Base-by-base conservation (phyloP, 2,113 vertebrate species). In the Chunga burmeisteri region DNA sequence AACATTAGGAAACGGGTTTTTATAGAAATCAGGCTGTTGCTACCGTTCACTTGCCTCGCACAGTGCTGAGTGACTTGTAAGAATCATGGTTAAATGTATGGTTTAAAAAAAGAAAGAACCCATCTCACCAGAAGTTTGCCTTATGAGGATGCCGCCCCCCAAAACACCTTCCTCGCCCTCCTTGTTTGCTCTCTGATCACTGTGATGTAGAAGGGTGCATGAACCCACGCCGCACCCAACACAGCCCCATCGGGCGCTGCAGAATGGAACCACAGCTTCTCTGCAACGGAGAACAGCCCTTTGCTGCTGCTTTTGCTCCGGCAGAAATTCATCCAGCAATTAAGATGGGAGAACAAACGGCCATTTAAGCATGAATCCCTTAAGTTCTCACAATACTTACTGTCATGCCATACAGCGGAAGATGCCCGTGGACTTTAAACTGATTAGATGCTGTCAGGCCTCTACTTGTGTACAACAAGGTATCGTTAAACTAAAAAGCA, bases 371-470 rank as follows among this genome's bases (percentile, higher is more conserved):
- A 38, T 0, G 0, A 85, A 68, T 36, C 32, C 38, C 62, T 15
- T 16, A 32, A 42, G 15, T 58, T 77, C 42, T 53, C 63, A 30
- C 29, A 40, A 18, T 81, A 98, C 99, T 99, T 97, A 99, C 99
- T 58, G 98, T 99, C 99, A 99, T 99, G 97, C 99, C 99, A 5
- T 98, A 98, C 22, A 99, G 98, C 2, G 98, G 98, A 83, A 99
- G 98, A 92, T 99, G 99, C 23, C 99, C 99, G 0, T 99, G 99
- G 78, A 99, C 98, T 98, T 99, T 99, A 96, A 99, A 99, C 96
- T 99, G 99, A 97, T 99, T 99, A 7, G 98, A 98, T 27, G 98
- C 96, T 2, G 98, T 99, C 97, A 99, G 99, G 70, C 99, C 99
- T 96, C 99, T 98, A 97, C 99, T 99, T 8, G 99, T 99, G 97